Evolutionary conservation across 2,888 invertebrate genomes (phyloP).

Genomic region (Eledona agricola): DNA sequence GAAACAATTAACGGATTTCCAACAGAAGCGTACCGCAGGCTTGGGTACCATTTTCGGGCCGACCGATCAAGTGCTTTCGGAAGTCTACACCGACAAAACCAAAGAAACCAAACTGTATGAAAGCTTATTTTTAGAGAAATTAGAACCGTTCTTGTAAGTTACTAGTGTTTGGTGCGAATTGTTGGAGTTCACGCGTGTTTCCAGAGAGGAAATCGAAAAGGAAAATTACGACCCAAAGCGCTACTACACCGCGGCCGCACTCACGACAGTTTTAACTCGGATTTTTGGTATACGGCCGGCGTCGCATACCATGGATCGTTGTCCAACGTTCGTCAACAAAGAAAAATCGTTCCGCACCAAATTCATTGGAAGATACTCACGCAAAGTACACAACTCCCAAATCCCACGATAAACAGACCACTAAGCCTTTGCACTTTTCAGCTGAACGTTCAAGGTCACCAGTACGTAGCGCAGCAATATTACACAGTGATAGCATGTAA

Average conservation of each 20-base stretch:
- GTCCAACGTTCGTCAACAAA: conserved; percentile 85
- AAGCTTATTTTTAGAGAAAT: conserved; percentile 74
- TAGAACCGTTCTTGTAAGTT: conserved; percentile 74
- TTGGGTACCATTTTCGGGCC: conserved; percentile 91
- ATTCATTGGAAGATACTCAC: conserved; percentile 66
- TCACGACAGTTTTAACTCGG: conserved; percentile 82
- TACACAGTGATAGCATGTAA: conserved; percentile 91
- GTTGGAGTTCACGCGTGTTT: conserved; percentile 4
- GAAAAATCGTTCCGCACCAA: conserved; percentile 80
- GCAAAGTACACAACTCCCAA: conserved; percentile 43
- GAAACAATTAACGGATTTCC: conserved; percentile 79
- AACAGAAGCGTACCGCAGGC: conserved; percentile 89
- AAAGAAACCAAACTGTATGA: conserved; percentile 82
- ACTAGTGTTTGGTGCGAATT: conserved; percentile 35
- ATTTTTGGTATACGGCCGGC: conserved; percentile 75
- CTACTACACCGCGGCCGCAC: conserved; percentile 78
- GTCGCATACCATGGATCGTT: conserved; percentile 73
- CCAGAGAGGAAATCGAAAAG: conserved; percentile 71
- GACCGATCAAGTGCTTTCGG: conserved; percentile 78
- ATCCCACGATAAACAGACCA: background rate
- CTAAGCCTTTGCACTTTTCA: conserved; percentile 55
- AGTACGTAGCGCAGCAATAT: conserved; percentile 88
- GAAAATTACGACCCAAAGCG: conserved; percentile 68
- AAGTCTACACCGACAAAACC: conserved; percentile 80
- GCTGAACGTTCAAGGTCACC: conserved; percentile 88